A percentile compares a stretch with the other conserved stretches of the same genome.
Conservation (phyloP, 2,797 vertebrate genomes). For the Sebastes oblongus region DNA sequence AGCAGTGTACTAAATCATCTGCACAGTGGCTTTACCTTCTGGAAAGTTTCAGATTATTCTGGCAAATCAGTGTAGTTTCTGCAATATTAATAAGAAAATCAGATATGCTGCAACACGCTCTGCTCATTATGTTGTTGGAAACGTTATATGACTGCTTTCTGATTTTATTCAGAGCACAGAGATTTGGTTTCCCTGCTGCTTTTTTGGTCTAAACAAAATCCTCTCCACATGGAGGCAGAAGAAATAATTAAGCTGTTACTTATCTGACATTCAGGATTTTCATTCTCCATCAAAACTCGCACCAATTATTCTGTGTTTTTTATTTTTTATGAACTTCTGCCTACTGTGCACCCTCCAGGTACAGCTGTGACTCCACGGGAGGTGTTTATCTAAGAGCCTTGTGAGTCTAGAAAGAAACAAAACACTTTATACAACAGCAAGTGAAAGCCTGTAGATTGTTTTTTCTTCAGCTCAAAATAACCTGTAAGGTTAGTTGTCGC, state of each 20-base stretch:
- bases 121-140: background rate
- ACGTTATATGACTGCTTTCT: background rate
- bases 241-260: background rate
- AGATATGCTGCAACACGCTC: background rate
- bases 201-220: background rate
- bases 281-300: background rate
- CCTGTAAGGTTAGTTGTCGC: background rate
- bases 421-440: background rate
- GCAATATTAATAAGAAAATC: background rate
- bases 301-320: background rate
- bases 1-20: background rate
- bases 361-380: background rate
- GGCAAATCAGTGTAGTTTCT: background rate
- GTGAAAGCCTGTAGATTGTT: background rate
- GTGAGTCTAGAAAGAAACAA: background rate
- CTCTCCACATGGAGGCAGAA: background rate
- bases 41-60: background rate
- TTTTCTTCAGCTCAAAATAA: conserved; percentile 4
- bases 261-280: background rate
- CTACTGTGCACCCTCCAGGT: background rate
- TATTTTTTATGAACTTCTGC: background rate
- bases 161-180: background rate
- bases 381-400: background rate
- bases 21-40: background rate
- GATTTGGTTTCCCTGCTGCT: background rate